phyloP scores from a whole-genome alignment of 2,888 invertebrate species.

The Drosophila siamana region DNA sequence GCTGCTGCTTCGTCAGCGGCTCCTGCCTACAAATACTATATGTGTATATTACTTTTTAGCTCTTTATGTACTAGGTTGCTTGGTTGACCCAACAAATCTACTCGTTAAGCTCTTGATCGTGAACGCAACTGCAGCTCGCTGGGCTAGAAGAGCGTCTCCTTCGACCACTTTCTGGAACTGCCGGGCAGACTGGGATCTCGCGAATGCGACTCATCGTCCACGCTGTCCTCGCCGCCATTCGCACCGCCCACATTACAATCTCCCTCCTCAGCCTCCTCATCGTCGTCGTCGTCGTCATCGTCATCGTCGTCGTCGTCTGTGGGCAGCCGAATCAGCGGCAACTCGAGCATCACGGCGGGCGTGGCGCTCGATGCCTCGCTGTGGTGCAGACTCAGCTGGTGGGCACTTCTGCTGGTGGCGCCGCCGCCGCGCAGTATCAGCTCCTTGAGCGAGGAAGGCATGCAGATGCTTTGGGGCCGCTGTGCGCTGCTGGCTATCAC shows the following conservation, averaged over 20 bases:
- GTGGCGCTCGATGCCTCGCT: conserved; percentile 45
- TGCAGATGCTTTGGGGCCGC: conserved; percentile 79
- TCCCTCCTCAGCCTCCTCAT: conserved; percentile 37
- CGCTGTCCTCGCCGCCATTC: conserved; percentile 34
- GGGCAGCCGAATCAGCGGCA: conserved; percentile 84
- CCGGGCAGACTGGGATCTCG: conserved; percentile 85
- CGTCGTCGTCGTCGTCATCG: conserved; percentile 58
- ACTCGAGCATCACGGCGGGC: conserved; percentile 84
- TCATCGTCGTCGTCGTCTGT: conserved; percentile 72
- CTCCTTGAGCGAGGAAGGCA: conserved; percentile 83
- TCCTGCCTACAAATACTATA: neutral
- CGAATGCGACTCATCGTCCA: no score
- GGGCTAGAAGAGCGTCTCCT: conserved; percentile 92
- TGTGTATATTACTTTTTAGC: no score
- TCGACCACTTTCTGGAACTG: conserved; percentile 87
- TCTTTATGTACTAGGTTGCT: neutral
- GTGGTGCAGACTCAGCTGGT: conserved; percentile 56
- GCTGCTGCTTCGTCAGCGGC: conserved; percentile 13
- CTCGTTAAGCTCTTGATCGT: conserved; percentile 72
- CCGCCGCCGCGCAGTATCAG: conserved; percentile 79
- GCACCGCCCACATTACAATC: conserved; percentile 22
- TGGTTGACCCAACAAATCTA: conserved; percentile 37
- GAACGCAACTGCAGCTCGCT: conserved; percentile 61
- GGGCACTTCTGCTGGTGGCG: conserved; percentile 71
- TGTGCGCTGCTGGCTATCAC: conserved; percentile 64